Evolutionary conservation across 1,140 invertebrate genomes (phyloP).

Genomic region (Megalonaias nervosa): DNA sequence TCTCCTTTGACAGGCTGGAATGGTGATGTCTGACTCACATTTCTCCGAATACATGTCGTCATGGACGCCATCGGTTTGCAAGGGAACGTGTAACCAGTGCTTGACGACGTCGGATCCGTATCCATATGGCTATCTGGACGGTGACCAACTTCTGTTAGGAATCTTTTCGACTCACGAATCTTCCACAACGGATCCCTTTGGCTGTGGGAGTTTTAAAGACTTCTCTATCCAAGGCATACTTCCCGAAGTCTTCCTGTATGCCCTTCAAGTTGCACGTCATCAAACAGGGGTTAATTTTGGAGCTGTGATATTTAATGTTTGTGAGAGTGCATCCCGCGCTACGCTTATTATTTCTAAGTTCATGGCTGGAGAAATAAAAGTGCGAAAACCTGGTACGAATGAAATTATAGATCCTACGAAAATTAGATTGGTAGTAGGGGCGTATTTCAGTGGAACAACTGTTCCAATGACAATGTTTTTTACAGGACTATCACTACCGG

Average conservation of each 20-base stretch:
- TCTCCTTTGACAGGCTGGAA: not conserved
- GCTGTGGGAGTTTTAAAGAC: constrained; percentile 47
- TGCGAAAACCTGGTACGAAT: constrained; percentile 21
- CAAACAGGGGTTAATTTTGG: constrained; percentile 53
- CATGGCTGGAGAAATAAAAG: constrained; percentile 40
- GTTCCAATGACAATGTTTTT: constrained; percentile 50
- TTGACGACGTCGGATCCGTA: constrained; percentile 21
- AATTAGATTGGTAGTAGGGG: constrained; percentile 53
- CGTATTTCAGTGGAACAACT: constrained; percentile 56
- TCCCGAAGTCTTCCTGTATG: constrained; percentile 55
- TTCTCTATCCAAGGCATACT: constrained; percentile 43
- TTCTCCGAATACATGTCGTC: constrained; percentile 8
- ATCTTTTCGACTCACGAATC: constrained; percentile 59
- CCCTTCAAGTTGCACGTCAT: constrained; percentile 40
- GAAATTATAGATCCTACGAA: constrained; percentile 35
- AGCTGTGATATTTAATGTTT: constrained; percentile 61
- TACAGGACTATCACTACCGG: constrained; percentile 74
- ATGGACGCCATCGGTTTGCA: constrained; percentile 2
- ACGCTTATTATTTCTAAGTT: constrained; percentile 49
- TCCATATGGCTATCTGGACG: constrained; percentile 46
- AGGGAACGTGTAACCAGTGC: constrained; percentile 45
- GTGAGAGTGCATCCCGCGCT: constrained; percentile 54
- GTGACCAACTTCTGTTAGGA: constrained; percentile 54
- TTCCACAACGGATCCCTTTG: constrained; percentile 40
- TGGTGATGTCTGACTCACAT: not conserved